These are phyloP conservation scores for Watersipora subatra DNA, from an alignment of 1,140 invertebrate species.

Conservation along the genomic window DNA sequence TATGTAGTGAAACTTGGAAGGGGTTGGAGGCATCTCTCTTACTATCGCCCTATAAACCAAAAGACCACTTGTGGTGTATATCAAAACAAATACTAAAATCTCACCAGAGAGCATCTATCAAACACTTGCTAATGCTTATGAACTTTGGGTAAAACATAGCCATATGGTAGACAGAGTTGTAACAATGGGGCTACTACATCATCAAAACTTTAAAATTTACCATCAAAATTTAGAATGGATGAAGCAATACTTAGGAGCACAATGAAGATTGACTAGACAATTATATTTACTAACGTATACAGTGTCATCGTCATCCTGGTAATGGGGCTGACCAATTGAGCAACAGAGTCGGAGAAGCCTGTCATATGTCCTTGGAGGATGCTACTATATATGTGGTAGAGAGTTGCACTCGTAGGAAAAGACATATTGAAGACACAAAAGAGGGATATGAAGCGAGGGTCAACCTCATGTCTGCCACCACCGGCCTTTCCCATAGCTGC, in stretches of 20 bases:
- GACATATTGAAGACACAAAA: conserved; percentile 66
- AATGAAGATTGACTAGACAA: too few relatives aligned
- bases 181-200: too few relatives aligned
- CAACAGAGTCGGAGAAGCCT: conserved; percentile 50
- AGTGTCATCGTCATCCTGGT: conserved; percentile 59
- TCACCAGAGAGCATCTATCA: too few relatives aligned
- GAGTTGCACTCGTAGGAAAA: conserved; percentile 49
- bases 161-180: too few relatives aligned
- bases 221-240: too few relatives aligned
- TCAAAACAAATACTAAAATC: neutral
- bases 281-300: too few relatives aligned
- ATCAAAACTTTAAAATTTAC: too few relatives aligned
- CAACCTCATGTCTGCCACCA: conserved; percentile 66
- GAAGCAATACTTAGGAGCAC: too few relatives aligned
- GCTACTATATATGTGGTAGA: conserved; percentile 44
- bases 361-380: conserved; percentile 59
- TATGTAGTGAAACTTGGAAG: conserved; percentile 86
- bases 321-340: conserved; percentile 48
- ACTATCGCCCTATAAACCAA: neutral
- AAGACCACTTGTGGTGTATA: neutral
- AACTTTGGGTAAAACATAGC: too few relatives aligned
- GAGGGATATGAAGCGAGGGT: conserved; percentile 69
- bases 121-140: neutral
- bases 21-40: conserved; percentile 68
- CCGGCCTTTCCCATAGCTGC: conserved; percentile 50